Evolutionary conservation across 2,888 invertebrate genomes (phyloP).

Genomic region (Pristionchus exspectatus): DNA sequence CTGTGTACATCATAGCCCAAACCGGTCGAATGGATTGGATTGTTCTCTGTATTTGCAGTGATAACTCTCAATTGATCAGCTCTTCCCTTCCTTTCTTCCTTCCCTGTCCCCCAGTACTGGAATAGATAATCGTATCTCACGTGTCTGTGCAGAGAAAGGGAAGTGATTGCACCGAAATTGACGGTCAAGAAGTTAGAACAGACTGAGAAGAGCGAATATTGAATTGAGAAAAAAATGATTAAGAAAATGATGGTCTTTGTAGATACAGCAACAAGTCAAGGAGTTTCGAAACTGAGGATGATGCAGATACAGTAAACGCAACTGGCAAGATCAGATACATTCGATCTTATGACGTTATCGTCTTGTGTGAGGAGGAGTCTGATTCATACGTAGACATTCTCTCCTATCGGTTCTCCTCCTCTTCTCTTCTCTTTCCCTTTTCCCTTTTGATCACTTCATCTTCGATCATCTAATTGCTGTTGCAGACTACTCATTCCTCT

Average conservation of each 20-base stretch:
- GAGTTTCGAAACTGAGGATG: neutral
- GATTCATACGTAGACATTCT: neutral
- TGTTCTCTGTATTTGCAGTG: slow-evolving; percentile 1
- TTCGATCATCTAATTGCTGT: slow-evolving; percentile 5
- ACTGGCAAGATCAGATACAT: neutral
- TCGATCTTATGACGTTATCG: neutral
- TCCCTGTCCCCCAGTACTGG: neutral
- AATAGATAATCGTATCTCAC: neutral
- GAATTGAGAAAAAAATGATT: neutral
- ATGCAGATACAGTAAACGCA: neutral
- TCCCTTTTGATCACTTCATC: neutral
- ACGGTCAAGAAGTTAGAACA: neutral
- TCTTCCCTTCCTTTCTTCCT: neutral
- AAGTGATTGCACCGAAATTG: neutral
- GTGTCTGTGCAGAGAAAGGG: neutral
- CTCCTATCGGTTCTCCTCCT: neutral
- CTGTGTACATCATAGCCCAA: neutral
- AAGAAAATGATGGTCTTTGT: too few species aligned
- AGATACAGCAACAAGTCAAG: neutral
- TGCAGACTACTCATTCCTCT: slow-evolving; percentile 23
- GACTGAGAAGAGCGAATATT: neutral
- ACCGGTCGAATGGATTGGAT: neutral
- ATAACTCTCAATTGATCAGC: neutral
- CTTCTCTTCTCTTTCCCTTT: slow-evolving; percentile 8
- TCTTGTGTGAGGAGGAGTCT: neutral